These are phyloP conservation scores for Dichetophora obliterata DNA, from an alignment of 2,888 invertebrate genomes.

Conservation along the genomic window DNA sequence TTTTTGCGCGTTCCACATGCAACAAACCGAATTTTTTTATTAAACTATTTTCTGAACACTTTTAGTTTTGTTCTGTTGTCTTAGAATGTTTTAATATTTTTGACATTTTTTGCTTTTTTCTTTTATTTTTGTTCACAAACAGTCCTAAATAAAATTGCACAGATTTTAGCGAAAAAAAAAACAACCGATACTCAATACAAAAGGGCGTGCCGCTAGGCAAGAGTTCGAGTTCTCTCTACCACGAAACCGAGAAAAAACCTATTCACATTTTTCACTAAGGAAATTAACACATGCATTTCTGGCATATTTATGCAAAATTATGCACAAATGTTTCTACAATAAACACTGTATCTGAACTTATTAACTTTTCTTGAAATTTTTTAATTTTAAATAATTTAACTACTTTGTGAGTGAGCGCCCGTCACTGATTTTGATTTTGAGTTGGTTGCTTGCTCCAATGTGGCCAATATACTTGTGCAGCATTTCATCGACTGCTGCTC, in stretches of 20 bases:
- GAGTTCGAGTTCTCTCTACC: conserved; percentile 27
- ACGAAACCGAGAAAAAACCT: conserved; percentile 12
- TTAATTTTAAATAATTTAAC: neutral
- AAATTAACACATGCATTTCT: neutral
- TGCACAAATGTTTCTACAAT: neutral
- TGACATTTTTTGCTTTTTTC: neutral
- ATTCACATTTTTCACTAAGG: neutral
- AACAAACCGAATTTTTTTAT: neutral
- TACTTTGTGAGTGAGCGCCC: neutral
- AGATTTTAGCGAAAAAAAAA: neutral
- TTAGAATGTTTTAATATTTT: neutral
- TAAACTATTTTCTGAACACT: neutral
- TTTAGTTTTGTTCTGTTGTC: neutral
- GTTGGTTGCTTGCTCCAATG: conserved; percentile 54
- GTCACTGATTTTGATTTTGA: conserved; percentile 7
- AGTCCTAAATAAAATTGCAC: conserved; percentile 12
- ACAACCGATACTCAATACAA: conserved; percentile 11
- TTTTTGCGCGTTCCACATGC: neutral
- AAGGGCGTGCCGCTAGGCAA: conserved; percentile 33
- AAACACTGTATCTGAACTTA: neutral
- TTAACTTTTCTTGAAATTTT: neutral
- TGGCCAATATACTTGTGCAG: conserved; percentile 49
- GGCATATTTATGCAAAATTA: neutral
- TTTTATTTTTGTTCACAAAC: conserved; percentile 7
- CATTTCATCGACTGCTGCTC: conserved; percentile 35